A percentile compares a stretch with the other conserved stretches of the same genome.
These are phyloP conservation scores for Nestor notabilis DNA, from an alignment of 2,113 vertebrate genomes.

Conservation along the genomic window DNA sequence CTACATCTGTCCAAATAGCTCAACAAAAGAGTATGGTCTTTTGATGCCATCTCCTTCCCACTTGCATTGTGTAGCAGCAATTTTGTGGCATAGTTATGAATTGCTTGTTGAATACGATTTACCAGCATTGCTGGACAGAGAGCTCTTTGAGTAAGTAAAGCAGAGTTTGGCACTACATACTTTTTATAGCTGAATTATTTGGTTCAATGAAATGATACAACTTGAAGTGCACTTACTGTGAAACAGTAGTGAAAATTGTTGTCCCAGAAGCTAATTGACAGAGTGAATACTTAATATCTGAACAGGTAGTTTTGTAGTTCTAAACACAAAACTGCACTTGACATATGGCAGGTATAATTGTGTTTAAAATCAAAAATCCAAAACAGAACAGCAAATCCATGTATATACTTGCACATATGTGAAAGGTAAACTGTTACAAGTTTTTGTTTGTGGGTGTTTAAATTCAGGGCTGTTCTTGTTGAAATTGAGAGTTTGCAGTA, in stretches of 20 bases:
- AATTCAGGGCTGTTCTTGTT: background rate
- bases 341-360: background rate
- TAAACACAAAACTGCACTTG: background rate
- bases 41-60: slow-evolving; percentile 98
- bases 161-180: fast-evolving
- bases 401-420: background rate
- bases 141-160: slow-evolving; percentile 94
- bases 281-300: background rate
- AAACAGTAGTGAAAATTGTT: background rate
- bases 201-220: background rate
- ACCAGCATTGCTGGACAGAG: slow-evolving; percentile 89
- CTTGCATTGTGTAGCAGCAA: slow-evolving; percentile 94
- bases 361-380: background rate
- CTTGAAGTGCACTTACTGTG: background rate
- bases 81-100: slow-evolving; percentile 97
- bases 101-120: slow-evolving; percentile 95
- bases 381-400: background rate
- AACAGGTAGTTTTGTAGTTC: background rate
- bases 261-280: background rate
- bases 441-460: background rate
- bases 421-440: background rate
- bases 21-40: slow-evolving; percentile 90
- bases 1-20: slow-evolving; percentile 78
- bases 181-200: background rate
- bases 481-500: background rate